Base-by-base conservation (phyloP, 1,140 invertebrate species). In the Platyura marginata region DNA sequence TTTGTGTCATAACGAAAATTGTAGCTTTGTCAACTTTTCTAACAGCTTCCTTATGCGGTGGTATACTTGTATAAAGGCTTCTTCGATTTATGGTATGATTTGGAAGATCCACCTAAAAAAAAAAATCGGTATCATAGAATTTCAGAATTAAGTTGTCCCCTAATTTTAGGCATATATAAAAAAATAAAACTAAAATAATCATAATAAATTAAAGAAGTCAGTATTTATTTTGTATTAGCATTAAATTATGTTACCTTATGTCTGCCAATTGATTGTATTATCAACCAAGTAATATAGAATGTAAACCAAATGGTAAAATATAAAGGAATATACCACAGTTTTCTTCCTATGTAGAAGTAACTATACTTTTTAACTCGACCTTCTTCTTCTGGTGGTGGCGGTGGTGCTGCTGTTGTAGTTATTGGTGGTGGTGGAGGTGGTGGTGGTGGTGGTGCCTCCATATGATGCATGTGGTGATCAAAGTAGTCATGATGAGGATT, bases 271-370 rank as follows among this genome's bases (percentile, higher is more conserved):
- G 80, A 79, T 55, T 83, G 84, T 2, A 85, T 63, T 38, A 87
- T 77, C 8, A 87, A 62, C 32, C 77, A 78, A 2, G 75, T 74
- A 2, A 87, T 75, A 48, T 85, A 87, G 44, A 83, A 68, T 44
- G 81, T 77, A 51, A 85, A 85, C 59, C 59, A 87, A n/a, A 83
- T 75, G 44, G 80, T 83, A 52, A 85, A 86, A 54, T 85, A 86
- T 11, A 87, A 53, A 0, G 82, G 82, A 35, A 85, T 65, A 50
- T 85, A 87, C 73, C 81, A 87, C 2, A 85, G 63, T 51, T 85
- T 84, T 45, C 79, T 73, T 0, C 81, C 81, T 47, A 85, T 69
- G 51, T 78, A 84, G 53, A 84, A 85, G 57, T 85, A 85, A 53
- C 78, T 81, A 64, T 81, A 85, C 46, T 80, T 82, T 42, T 73